Base-by-base conservation (phyloP, 2,797 vertebrate species). In the Acanthopagrus latus region DNA sequence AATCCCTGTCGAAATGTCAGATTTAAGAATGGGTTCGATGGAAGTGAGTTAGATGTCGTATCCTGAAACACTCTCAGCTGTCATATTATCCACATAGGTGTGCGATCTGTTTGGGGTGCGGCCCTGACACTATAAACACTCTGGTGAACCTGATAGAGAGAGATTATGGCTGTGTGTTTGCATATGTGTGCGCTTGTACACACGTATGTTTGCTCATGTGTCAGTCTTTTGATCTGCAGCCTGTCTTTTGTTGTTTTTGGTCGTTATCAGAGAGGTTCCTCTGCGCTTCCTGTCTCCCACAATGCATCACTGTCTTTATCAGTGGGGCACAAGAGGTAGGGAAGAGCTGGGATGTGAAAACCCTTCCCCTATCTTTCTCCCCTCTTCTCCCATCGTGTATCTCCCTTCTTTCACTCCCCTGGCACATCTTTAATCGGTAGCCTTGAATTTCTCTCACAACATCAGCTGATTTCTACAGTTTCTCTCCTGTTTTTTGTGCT, bases 221-320 rank as follows among this genome's bases (percentile, higher is more conserved):
- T 83, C 27, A n/a, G 65, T 64, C 78, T 86, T 90, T 91, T 90
- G 84, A 92, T 86, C 82, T 83, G 76, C 67, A 58, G 83, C 66
- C 71, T 54, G 70, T 68, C 78, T 80, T 87, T 80, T 88, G 82
- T 78, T 92, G 74, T 83, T 72, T 76, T 84, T 79, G 13, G 9
- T 51, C 29, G 84, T 89, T 94, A 94, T 94, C 93, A 90, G 70
- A 79, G 66, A 82, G 90, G 90, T 89, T 88, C 71, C 68, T 56
- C 78, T 58, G 16, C 75, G 78, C 79, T 89, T 92, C 85, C 92
- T 89, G 89, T 87, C 81, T 92, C 86, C 86, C 90, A 86, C 76
- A 83, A 82, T 83, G 69, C 84, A 74, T 29, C 67, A 73, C 65
- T 81, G 60, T 51, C 66, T 82, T 92, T 92, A 94, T 94, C 92